These are phyloP conservation scores for Sebastiscus albofasciatus DNA, from an alignment of 2,797 vertebrate species.

Conservation along the genomic window DNA sequence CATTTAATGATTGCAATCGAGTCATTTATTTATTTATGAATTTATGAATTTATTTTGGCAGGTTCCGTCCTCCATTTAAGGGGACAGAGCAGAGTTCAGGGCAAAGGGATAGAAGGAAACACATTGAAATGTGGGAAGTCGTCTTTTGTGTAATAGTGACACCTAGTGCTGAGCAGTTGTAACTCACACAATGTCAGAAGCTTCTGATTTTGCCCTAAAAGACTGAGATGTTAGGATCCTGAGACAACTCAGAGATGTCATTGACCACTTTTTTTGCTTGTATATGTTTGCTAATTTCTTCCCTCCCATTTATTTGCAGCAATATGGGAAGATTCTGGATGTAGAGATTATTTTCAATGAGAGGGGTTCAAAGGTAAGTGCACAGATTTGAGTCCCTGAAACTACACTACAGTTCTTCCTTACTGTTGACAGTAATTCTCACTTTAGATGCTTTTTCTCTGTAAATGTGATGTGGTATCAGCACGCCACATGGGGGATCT, in stretches of 20 bases:
- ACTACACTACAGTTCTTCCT: background rate
- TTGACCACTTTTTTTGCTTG: background rate
- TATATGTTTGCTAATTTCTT: constrained; percentile 1
- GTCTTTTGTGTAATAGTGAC: constrained; percentile 71
- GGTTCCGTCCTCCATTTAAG: too few relatives aligned
- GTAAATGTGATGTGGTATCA: background rate
- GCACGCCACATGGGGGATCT: background rate
- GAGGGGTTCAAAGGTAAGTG: constrained; percentile 84
- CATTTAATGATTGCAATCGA: too few relatives aligned
- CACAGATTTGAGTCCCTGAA: background rate
- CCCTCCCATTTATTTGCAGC: constrained; percentile 66
- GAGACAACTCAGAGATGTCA: background rate
- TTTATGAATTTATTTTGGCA: too few relatives aligned
- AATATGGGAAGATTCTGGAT: constrained; percentile 86
- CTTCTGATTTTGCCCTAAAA: background rate
- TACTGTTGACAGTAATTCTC: background rate
- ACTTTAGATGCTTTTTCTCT: background rate
- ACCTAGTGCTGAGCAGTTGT: constrained; percentile 60
- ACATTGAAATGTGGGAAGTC: background rate
- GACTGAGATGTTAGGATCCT: background rate
- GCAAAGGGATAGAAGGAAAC: background rate
- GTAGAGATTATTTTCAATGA: constrained; percentile 88
- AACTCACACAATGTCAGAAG: background rate
- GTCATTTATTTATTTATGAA: too few relatives aligned
- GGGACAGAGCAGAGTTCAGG: constrained; percentile 25